Evolutionary conservation across 2,888 invertebrate species (phyloP).

Genomic region (Gasteruption jaculator): DNA sequence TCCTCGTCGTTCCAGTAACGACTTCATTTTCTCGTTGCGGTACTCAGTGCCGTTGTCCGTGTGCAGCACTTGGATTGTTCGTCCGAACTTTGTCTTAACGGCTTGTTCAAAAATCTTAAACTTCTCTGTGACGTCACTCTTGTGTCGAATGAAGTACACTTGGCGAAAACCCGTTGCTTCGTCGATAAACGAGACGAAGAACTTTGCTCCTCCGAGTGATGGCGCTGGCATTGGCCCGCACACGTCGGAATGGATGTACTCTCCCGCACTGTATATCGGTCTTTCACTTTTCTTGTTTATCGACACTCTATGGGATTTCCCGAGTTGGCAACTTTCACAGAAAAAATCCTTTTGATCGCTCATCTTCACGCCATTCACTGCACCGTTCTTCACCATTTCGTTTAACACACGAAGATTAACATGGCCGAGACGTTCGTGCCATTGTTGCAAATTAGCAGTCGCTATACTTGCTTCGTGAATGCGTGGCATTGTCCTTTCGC

Average conservation of each 20-base stretch:
- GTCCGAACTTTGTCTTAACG: conserved; percentile 16
- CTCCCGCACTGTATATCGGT: conserved; percentile 11
- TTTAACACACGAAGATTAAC: neutral
- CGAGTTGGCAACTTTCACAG: conserved; percentile 1
- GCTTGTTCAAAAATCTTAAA: conserved; percentile 22
- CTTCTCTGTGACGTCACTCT: conserved; percentile 23
- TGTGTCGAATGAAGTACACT: conserved; percentile 25
- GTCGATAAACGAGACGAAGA: conserved; percentile 22
- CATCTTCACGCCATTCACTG: neutral
- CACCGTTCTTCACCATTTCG: neutral
- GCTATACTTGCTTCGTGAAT: too few relatives aligned
- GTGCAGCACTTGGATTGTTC: conserved; percentile 18
- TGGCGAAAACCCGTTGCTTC: conserved; percentile 17
- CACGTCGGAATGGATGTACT: conserved; percentile 17
- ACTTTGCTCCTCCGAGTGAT: conserved; percentile 22
- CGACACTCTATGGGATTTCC: conserved; percentile 2
- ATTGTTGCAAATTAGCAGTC: neutral
- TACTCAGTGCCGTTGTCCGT: conserved; percentile 24
- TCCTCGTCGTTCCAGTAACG: conserved; percentile 11
- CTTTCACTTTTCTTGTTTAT: conserved; percentile 9
- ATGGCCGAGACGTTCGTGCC: conserved; percentile 7
- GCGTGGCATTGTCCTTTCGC: too few relatives aligned
- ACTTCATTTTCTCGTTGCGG: conserved; percentile 6
- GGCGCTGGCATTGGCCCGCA: too few relatives aligned
- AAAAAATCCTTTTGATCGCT: neutral